phyloP scores from a whole-genome alignment of 2,888 invertebrate genomes.

The Cephus runcator region DNA sequence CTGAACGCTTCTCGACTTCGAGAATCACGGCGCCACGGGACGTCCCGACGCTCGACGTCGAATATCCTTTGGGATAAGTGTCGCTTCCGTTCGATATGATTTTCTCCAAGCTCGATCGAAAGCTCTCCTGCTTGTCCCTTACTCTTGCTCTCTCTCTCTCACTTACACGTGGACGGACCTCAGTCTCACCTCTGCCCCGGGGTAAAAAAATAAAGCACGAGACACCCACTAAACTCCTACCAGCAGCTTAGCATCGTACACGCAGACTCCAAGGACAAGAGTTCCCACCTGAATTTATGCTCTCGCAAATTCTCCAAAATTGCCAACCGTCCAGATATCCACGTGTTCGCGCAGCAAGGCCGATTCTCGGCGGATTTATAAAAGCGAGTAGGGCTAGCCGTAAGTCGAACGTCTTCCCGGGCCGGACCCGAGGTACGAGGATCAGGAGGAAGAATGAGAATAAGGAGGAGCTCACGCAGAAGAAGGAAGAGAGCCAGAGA shows the following conservation, averaged over 20 bases:
- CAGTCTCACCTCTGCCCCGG: not conserved
- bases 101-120: not conserved
- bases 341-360: not conserved
- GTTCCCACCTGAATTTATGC: constrained; percentile 40
- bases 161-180: not conserved
- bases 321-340: constrained; percentile 24
- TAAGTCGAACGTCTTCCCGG: not conserved
- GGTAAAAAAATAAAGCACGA: not conserved
- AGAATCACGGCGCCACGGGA: not conserved
- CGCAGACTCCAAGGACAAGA: not conserved
- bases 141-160: not conserved
- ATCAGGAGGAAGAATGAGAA: constrained; percentile 15
- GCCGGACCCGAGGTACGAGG: constrained; percentile 9
- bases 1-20: constrained; percentile 8
- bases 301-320: constrained; percentile 49
- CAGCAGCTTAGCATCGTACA: not conserved
- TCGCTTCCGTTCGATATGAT: not conserved
- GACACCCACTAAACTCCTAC: not conserved
- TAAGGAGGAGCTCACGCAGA: constrained; percentile 19
- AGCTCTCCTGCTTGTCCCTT: not conserved
- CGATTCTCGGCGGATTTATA: not conserved
- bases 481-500: constrained; percentile 45
- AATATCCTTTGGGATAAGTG: not conserved
- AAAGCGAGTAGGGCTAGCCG: not conserved
- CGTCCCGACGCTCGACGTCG: not conserved